A percentile compares a stretch with the other conserved stretches of the same genome.
phyloP scores from a whole-genome alignment of 2,888 invertebrate species.

The Brenthis hecate region DNA sequence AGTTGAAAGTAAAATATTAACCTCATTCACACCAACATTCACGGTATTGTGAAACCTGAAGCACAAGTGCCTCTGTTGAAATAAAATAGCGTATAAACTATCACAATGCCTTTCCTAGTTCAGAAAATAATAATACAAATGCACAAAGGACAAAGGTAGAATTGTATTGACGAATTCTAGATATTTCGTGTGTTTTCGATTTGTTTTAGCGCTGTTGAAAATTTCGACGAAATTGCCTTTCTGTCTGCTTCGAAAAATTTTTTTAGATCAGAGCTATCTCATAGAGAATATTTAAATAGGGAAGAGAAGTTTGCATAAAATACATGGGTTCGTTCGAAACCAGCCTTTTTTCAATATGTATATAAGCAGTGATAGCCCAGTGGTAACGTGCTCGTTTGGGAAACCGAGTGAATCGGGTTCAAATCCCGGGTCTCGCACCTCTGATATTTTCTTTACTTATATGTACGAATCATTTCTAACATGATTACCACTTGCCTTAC shows the following conservation, averaged over 20 bases:
- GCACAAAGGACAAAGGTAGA: conserved; percentile 23
- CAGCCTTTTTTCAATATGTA: too few species aligned
- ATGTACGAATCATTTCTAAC: too few species aligned
- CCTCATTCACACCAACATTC: conserved; percentile 1
- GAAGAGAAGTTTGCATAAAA: too few species aligned
- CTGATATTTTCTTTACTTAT: too few species aligned
- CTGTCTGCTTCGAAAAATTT: neutral
- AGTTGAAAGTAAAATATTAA: neutral
- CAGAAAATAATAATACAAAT: conserved; percentile 21
- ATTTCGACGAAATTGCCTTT: neutral
- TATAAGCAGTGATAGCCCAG: too few species aligned
- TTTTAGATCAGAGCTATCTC: neutral
- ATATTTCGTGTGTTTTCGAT: neutral
- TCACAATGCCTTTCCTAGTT: conserved; percentile 8
- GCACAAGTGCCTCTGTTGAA: conserved; percentile 22
- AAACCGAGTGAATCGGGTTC: too few species aligned
- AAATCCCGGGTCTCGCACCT: too few species aligned
- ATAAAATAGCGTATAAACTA: conserved; percentile 26
- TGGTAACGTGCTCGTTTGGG: too few species aligned
- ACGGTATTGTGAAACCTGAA: conserved; percentile 25
- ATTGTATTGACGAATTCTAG: conserved; percentile 18
- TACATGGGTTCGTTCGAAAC: too few species aligned
- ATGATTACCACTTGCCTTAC: too few species aligned
- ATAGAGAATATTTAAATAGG: neutral
- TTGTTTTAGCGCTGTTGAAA: neutral